Evolutionary conservation across 2,113 vertebrate species (phyloP).

Genomic region (Synodontis membranacea): DNA sequence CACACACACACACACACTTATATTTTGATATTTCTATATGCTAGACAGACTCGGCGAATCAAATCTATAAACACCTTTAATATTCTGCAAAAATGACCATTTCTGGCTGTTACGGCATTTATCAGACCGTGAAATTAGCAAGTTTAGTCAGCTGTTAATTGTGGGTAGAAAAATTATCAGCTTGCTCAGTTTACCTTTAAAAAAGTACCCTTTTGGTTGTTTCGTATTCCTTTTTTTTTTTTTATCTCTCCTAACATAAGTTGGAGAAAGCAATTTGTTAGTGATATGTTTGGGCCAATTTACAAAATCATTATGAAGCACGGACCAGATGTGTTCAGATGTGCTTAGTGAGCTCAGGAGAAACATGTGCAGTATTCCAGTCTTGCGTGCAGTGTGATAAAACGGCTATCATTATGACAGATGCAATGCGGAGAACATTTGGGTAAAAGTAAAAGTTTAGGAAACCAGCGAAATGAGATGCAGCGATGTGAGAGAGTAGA

Average conservation of each 20-base stretch:
- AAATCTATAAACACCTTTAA: conserved; percentile 39
- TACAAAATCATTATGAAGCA: conserved; percentile 38
- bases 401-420: not conserved
- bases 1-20: conserved; percentile 31
- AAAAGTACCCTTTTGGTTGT: not conserved
- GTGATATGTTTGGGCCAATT: conserved; percentile 38
- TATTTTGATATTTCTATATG: conserved; percentile 24
- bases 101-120: conserved; percentile 68
- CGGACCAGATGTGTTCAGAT: conserved; percentile 28
- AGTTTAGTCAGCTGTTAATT: conserved; percentile 57
- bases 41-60: conserved; percentile 42
- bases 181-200: conserved; percentile 24
- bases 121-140: conserved; percentile 65
- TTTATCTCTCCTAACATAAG: conserved; percentile 26
- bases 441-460: not conserved
- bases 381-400: not conserved
- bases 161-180: conserved; percentile 39
- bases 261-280: conserved; percentile 37
- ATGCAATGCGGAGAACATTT: not conserved
- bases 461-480: not conserved
- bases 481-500: not conserved
- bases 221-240: conserved; percentile 7
- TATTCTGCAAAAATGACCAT: conserved; percentile 58
- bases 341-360: conserved; percentile 31
- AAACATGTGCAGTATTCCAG: conserved; percentile 1